These are phyloP conservation scores for Geotrupes spiniger DNA, from an alignment of 2,888 invertebrate species.

Conservation along the genomic window DNA sequence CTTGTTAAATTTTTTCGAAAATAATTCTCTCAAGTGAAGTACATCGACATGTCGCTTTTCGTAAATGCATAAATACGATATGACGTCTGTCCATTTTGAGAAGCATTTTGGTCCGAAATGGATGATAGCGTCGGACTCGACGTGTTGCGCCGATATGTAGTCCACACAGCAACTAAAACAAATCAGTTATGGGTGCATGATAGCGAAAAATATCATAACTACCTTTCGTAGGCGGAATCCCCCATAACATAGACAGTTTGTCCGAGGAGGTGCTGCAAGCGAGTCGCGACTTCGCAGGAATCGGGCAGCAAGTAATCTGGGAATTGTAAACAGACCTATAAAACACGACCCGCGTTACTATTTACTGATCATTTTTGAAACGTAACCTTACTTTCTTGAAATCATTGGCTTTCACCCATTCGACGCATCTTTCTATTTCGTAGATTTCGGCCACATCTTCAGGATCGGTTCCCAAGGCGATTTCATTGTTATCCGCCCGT, in stretches of 20 bases:
- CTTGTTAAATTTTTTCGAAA: constrained; percentile 41
- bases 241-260: constrained; percentile 77
- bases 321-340: constrained; percentile 86
- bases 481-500: constrained; percentile 46
- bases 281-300: constrained; percentile 63
- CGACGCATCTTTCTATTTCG: constrained; percentile 59
- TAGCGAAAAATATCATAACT: constrained; percentile 41
- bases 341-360: neutral
- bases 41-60: constrained; percentile 61
- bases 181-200: neutral
- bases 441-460: constrained; percentile 53
- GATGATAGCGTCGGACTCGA: constrained; percentile 78
- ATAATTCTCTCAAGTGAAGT: constrained; percentile 43
- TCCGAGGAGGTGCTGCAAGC: constrained; percentile 52
- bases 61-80: constrained; percentile 75
- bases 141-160: constrained; percentile 85
- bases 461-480: constrained; percentile 28
- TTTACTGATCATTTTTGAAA: neutral
- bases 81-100: constrained; percentile 63
- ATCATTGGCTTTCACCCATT: constrained; percentile 68
- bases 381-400: constrained; percentile 61
- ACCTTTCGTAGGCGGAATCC: constrained; percentile 90
- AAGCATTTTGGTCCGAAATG: constrained; percentile 92
- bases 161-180: constrained; percentile 87
- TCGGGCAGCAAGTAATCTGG: constrained; percentile 76